Conservation (phyloP, 2,113 vertebrate species). For the Mustelus asterias region DNA sequence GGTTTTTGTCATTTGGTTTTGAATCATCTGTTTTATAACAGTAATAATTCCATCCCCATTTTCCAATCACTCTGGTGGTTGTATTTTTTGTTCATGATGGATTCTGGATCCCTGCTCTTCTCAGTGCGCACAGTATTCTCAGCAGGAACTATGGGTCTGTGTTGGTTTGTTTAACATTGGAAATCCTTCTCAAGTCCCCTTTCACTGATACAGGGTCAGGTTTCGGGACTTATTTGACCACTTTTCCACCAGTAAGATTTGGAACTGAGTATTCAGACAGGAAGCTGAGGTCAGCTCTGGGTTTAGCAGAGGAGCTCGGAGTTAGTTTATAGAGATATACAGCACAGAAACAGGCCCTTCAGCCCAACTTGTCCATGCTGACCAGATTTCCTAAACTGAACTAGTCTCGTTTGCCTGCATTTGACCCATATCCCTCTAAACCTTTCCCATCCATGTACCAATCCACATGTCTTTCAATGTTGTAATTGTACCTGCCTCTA, state of each 20-base stretch:
- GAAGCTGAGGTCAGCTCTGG: not conserved
- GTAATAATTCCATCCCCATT: not conserved
- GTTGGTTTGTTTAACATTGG: not conserved
- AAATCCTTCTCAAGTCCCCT: not conserved
- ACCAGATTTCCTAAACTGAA: too few relatives aligned
- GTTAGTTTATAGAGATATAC: not conserved
- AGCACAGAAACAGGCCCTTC: too few relatives aligned
- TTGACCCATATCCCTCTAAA: too few relatives aligned
- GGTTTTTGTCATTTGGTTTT: not conserved
- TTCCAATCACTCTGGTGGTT: not conserved
- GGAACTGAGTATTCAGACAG: not conserved
- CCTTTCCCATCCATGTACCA: too few relatives aligned
- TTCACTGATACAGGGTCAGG: not conserved
- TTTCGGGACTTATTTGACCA: not conserved
- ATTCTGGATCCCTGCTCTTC: not conserved
- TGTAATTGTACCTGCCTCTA: too few relatives aligned
- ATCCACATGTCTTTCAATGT: too few relatives aligned
- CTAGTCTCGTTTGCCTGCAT: too few relatives aligned
- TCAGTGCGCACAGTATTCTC: not conserved
- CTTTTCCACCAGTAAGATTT: not conserved
- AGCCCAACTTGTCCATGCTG: too few relatives aligned
- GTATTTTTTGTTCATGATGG: not conserved
- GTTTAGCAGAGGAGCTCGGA: not conserved
- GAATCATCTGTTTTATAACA: not conserved
- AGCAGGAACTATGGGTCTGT: not conserved